Conservation (phyloP, 2,797 vertebrate species). For the Manis pentadactyla region DNA sequence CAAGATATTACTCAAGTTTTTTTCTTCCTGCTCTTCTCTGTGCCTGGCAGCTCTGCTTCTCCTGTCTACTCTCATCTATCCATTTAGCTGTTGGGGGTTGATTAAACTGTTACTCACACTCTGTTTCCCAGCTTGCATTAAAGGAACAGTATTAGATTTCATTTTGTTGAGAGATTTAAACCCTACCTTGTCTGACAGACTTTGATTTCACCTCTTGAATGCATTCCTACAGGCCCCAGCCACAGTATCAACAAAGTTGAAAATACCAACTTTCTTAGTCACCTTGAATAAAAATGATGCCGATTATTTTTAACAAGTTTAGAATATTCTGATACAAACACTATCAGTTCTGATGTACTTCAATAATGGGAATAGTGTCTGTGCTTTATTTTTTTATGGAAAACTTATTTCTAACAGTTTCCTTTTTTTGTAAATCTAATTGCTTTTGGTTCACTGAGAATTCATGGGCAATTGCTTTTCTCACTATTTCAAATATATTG, state of each 20-base stretch:
- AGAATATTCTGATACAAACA: slow-evolving; percentile 76
- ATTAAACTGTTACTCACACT: slow-evolving; percentile 77
- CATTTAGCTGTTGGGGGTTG: slow-evolving; percentile 74
- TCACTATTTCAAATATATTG: slow-evolving; percentile 77
- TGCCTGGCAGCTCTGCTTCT: background rate
- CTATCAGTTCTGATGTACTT: slow-evolving; percentile 69
- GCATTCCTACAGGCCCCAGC: slow-evolving; percentile 36
- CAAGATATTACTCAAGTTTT: background rate
- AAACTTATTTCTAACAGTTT: slow-evolving; percentile 82
- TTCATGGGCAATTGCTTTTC: slow-evolving; percentile 86
- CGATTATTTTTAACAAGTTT: slow-evolving; percentile 72
- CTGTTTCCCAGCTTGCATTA: slow-evolving; percentile 64
- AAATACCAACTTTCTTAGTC: slow-evolving; percentile 72
- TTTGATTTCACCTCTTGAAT: slow-evolving; percentile 74
- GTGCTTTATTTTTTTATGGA: slow-evolving; percentile 72
- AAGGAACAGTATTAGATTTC: slow-evolving; percentile 71
- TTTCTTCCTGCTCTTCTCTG: background rate
- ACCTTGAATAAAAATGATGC: slow-evolving; percentile 78
- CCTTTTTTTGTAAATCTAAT: slow-evolving; percentile 86
- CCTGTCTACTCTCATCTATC: slow-evolving; percentile 60
- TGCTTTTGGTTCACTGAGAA: slow-evolving; percentile 86
- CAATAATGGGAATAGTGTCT: slow-evolving; percentile 73
- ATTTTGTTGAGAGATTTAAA: slow-evolving; percentile 74
- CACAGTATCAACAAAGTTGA: slow-evolving; percentile 48
- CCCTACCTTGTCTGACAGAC: slow-evolving; percentile 60